phyloP scores from a whole-genome alignment of 2,113 vertebrate species.

The Hydrochoerus hydrochaeris region DNA sequence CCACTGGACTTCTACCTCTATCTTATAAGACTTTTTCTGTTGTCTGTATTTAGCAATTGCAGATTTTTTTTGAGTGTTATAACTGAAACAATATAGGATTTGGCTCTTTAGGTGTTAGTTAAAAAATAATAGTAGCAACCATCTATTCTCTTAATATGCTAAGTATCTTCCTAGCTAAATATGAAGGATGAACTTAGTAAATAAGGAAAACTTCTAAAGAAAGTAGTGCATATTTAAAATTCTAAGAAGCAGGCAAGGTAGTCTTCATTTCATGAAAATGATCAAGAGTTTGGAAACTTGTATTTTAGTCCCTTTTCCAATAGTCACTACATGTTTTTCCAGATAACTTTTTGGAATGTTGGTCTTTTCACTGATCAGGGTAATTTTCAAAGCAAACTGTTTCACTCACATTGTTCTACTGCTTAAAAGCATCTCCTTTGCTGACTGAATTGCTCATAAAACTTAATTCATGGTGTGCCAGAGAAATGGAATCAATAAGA shows the following conservation, averaged over 20 bases:
- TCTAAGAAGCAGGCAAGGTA: background rate
- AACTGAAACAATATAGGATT: background rate
- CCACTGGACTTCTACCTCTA: background rate
- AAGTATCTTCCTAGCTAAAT: background rate
- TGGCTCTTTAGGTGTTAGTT: background rate
- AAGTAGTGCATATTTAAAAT: background rate
- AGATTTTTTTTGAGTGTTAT: constrained; percentile 16
- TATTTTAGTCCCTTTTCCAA: background rate
- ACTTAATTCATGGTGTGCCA: background rate
- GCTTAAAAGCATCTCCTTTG: background rate
- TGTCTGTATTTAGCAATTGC: background rate
- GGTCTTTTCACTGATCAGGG: background rate
- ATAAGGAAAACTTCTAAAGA: background rate
- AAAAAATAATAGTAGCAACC: background rate
- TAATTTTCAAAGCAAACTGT: constrained; percentile 3
- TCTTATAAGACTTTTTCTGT: background rate
- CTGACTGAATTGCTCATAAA: background rate
- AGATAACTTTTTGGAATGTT: background rate
- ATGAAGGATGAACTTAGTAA: background rate
- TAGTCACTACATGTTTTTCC: background rate
- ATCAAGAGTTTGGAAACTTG: background rate
- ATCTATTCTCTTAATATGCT: background rate
- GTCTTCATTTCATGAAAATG: background rate
- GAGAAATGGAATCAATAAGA: background rate
- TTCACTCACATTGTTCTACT: background rate